Evolutionary conservation across 2,113 vertebrate species (phyloP).

Genomic region (Apodemus speciosus): DNA sequence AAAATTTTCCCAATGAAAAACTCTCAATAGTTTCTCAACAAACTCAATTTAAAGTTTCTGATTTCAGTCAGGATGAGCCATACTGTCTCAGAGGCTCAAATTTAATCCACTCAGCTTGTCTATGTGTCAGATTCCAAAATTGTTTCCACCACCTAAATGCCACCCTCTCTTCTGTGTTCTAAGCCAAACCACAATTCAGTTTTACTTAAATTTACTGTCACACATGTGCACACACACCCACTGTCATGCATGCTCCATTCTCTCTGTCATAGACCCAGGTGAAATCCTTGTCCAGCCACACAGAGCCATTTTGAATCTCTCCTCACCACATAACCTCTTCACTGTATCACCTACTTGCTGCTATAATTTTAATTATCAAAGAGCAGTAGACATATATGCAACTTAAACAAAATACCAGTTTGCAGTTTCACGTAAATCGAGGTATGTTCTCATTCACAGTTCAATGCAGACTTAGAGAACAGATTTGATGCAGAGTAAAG

Average conservation of each 20-base stretch:
- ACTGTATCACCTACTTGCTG: not conserved
- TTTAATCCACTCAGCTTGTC: not conserved
- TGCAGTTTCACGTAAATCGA: not conserved
- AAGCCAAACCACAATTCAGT: not conserved
- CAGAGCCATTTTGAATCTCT: not conserved
- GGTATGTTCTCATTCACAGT: not conserved
- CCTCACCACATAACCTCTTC: not conserved
- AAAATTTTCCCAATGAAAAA: not conserved
- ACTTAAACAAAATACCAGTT: not conserved
- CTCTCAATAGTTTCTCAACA: not conserved
- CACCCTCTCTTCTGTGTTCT: not conserved
- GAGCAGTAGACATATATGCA: not conserved
- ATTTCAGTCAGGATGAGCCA: not conserved
- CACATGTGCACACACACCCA: not conserved
- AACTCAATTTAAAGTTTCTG: not conserved
- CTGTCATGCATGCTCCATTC: not conserved
- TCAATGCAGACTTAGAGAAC: not conserved
- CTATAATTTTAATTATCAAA: slow-evolving; percentile 23
- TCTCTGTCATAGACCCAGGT: not conserved
- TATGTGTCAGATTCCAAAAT: not conserved
- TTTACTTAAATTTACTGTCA: not conserved
- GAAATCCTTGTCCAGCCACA: slow-evolving; percentile 2
- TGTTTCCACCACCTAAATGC: not conserved
- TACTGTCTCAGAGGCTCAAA: not conserved
- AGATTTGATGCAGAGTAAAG: not conserved